Base-by-base conservation (phyloP, 2,888 invertebrate genomes). In the Eupithecia tripunctaria region DNA sequence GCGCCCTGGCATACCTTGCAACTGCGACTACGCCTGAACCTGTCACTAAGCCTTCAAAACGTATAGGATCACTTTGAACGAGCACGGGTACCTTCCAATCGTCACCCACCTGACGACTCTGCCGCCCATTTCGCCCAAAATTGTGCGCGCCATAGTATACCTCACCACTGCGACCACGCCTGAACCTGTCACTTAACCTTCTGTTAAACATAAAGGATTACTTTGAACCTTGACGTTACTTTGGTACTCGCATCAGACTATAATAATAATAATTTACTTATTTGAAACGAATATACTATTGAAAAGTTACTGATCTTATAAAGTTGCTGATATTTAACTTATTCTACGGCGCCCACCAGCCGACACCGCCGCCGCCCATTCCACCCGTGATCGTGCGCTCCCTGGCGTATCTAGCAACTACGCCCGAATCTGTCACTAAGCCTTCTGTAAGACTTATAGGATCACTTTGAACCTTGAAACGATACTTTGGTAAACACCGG, bases 301-400 rank as follows among this genome's bases (percentile, higher is more conserved):
- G 6, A 18, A 18, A 5, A 6, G 18, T 43, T 43, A 43, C 3
- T 14, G 38, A 14, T 38, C 15, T 41, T n/a, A n/a, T n/a, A n/a
- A n/a, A n/a, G n/a, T n/a, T n/a, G n/a, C n/a, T n/a, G n/a, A n/a
- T n/a, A n/a, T 43, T 43, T 43, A 15, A 18, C 43, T 43, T 43
- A 43, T 43, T 18, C 18, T 18, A n/a, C 1, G 94, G 94, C 1
- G 93, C 87, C 7, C 95, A 95, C 79, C 82, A 95, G n/a, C 94
- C 94, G 0, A 94, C 94, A 0, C 89, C 94, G 1, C 94, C 94
- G 0, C 95, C n/a, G n/a, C n/a, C 94, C 7, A 91, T 95, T 21
- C 96, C 96, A 8, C 93, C 91, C 5, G 95, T 92, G 0, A 95
- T 96, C 43, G 90, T 94, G 21, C 93, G 94, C 27, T 94, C 96